phyloP scores from a whole-genome alignment of 2,888 invertebrate genomes.

The Galeopsomyia nigrocyanea region DNA sequence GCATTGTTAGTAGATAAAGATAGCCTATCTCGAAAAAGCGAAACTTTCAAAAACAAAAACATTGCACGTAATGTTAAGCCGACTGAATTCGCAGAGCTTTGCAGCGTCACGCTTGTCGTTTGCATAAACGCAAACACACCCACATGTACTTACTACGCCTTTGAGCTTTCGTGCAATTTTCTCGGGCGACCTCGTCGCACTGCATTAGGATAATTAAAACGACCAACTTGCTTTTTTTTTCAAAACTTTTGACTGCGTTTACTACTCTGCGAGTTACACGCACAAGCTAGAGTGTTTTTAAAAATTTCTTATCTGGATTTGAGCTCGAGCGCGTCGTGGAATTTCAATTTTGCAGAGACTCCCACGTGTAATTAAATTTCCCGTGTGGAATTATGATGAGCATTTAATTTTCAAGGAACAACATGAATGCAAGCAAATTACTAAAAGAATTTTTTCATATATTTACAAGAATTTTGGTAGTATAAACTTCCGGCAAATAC shows the following conservation, averaged over 20 bases:
- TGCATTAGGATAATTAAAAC: conserved; percentile 41
- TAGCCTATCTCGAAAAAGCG: not conserved
- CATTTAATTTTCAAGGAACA: no score
- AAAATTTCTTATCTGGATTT: no score
- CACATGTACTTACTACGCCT: not conserved
- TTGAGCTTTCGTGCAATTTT: conserved; percentile 21
- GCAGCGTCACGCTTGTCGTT: conserved; percentile 27
- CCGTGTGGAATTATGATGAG: not conserved
- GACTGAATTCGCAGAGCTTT: not conserved
- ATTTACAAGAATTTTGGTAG: no score
- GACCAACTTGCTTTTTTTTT: conserved; percentile 2
- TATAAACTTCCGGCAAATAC: no score
- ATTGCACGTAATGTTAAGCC: no score
- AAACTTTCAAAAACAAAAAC: no score
- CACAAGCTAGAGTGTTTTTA: not conserved
- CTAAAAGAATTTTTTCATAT: no score
- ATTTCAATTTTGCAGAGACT: conserved; percentile 1
- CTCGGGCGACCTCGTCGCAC: conserved; percentile 22
- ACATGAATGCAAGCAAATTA: no score
- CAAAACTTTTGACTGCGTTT: not conserved
- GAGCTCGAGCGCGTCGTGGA: not conserved
- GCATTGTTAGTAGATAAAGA: not conserved
- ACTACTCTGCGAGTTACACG: conserved; percentile 1
- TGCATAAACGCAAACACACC: conserved; percentile 32
- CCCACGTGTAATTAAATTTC: conserved; percentile 6